Conservation (phyloP, 2,113 vertebrate genomes). For the Phaethornis superciliosus region DNA sequence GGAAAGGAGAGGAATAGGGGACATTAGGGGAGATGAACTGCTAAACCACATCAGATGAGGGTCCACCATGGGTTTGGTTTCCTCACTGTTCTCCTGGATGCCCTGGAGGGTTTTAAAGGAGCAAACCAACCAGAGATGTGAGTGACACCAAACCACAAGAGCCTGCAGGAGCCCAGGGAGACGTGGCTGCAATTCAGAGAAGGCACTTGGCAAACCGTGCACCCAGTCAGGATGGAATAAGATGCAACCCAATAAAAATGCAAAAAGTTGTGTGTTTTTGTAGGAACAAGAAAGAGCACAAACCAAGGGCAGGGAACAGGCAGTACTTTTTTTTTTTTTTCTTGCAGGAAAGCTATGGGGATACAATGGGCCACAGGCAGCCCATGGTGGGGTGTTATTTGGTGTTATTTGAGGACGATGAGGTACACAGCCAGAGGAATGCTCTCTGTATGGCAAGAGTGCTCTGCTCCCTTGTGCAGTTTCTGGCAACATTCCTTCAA, state of each 20-base stretch:
- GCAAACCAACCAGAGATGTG: neutral
- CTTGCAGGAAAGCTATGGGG: neutral
- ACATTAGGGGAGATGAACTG: neutral
- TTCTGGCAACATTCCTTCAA: neutral
- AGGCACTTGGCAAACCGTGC: neutral
- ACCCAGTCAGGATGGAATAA: neutral
- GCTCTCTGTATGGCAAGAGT: neutral
- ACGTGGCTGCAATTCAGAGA: slow-evolving; percentile 20
- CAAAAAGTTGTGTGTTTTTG: neutral
- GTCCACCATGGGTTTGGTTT: neutral
- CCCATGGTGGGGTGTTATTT: neutral
- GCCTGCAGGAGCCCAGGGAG: neutral
- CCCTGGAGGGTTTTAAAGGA: neutral
- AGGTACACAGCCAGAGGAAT: neutral
- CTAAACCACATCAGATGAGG: rapidly evolving
- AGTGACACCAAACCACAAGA: neutral
- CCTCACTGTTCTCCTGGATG: neutral
- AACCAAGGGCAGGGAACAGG: slow-evolving; percentile 13
- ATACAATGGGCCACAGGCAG: neutral
- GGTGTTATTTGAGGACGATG: neutral
- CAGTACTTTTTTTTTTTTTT: neutral
- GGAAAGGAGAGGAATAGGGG: neutral
- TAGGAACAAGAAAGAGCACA: neutral
- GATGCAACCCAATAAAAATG: slow-evolving; percentile 21
- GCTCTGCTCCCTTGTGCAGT: neutral